Evolutionary conservation across 2,113 vertebrate species (phyloP).

Genomic region (Carassius carassius): DNA sequence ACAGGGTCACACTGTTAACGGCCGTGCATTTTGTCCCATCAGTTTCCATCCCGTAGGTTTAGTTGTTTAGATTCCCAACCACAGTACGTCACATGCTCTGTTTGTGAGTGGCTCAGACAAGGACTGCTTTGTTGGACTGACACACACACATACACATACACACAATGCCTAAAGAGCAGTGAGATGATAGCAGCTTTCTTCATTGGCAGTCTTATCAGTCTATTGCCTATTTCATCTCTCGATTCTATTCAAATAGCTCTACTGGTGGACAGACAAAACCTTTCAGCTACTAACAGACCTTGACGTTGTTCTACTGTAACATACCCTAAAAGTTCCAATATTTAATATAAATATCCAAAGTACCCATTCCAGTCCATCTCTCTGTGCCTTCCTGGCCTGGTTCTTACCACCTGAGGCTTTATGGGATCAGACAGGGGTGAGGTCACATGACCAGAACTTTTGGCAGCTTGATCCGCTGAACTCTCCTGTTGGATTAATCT

Average conservation of each 20-base stretch:
- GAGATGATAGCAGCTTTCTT: conserved; percentile 45
- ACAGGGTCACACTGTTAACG: conserved; percentile 12
- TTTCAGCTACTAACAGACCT: not conserved
- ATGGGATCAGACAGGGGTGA: conserved; percentile 2
- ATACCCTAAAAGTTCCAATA: not conserved
- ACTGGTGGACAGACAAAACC: not conserved
- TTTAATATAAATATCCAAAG: not conserved
- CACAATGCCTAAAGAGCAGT: conserved; percentile 38
- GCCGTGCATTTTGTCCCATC: conserved; percentile 2
- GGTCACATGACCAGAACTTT: conserved; percentile 29
- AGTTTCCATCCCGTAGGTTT: not conserved
- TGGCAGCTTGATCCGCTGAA: conserved; percentile 22
- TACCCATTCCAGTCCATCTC: not conserved
- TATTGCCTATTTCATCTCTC: conserved; percentile 16
- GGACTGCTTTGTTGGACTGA: conserved; percentile 26
- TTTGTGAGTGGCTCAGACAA: conserved; percentile 52
- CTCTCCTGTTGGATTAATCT: conserved; percentile 39
- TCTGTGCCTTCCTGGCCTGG: not conserved
- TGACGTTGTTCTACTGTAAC: not conserved
- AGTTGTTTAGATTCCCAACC: not conserved
- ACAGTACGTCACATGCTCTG: conserved; percentile 50
- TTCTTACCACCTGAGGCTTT: conserved; percentile 6
- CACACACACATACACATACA: conserved; percentile 1
- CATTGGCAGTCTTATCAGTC: conserved; percentile 37
- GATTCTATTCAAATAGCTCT: conserved; percentile 13